Percentiles rank a stretch among this genome's conserved stretches.
These are phyloP conservation scores for Amphiduros pacificus DNA, from an alignment of 2,888 invertebrate genomes.

Conservation along the genomic window DNA sequence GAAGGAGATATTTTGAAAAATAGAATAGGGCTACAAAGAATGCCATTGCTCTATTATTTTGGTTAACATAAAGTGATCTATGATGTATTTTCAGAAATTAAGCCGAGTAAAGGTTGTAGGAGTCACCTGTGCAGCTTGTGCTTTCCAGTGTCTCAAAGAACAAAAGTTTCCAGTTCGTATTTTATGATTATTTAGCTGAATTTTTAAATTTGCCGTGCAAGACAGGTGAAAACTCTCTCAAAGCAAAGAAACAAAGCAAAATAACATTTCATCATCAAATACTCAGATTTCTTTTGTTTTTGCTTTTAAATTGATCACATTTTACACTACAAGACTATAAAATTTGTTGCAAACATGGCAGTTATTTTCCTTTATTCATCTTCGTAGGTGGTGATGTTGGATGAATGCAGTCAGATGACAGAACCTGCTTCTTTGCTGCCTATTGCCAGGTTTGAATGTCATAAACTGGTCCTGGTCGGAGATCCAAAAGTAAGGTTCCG, in stretches of 20 bases:
- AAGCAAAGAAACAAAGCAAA: no score
- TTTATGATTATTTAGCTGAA: no score
- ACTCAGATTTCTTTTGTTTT: no score
- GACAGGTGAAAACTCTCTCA: no score
- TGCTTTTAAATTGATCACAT: no score
- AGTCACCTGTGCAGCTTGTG: slow-evolving; percentile 51
- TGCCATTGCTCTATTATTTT: slow-evolving; percentile 5
- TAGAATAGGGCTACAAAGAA: no score
- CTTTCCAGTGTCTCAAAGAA: slow-evolving; percentile 39
- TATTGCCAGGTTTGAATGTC: slow-evolving; percentile 44
- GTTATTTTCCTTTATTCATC: neutral
- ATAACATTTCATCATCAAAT: no score
- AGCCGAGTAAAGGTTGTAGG: slow-evolving; percentile 44
- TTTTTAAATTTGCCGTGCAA: no score
- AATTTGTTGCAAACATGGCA: neutral
- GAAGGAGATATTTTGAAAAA: no score
- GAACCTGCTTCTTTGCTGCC: slow-evolving; percentile 50
- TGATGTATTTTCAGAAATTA: slow-evolving; percentile 36
- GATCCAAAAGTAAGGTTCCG: slow-evolving; percentile 43
- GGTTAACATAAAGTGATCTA: neutral
- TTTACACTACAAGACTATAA: no score
- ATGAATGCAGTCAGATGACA: slow-evolving; percentile 54
- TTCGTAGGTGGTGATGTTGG: slow-evolving; percentile 49
- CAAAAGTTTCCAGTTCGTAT: slow-evolving; percentile 45
- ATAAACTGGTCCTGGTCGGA: slow-evolving; percentile 48